Evolutionary conservation across 2,113 vertebrate genomes (phyloP), one percentile per base, ranked within the genome.

Genomic region (Cebus imitator): DNA sequence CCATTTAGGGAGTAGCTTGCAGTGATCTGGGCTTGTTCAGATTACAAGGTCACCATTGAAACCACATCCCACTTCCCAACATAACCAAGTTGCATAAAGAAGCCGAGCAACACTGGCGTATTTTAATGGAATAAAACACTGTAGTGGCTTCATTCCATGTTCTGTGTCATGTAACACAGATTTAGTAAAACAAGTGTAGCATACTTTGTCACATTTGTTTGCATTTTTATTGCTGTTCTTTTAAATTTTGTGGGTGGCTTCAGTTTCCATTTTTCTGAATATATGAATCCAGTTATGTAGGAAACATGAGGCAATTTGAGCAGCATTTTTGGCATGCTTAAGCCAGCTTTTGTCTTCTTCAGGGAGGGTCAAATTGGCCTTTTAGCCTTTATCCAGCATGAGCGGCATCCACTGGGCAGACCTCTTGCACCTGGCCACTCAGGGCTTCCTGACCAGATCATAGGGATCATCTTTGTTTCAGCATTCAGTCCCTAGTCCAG

Each of bases 21-120:
- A 7, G 7, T 1, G 2, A 43, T 35, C 0, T 14, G 1, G 40
- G 40, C 37, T 18, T 3, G 0, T 13, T 4, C 43, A 6, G 52
- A 6, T 9, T 0, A 1, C 5, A 12, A 10, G 11, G 21, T 8
- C 3, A 1, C 20, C 6, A 0, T 1, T 0, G 17, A 40, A 35
- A 48, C 37, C 75, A 40, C 35, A 1, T 0, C 0, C n/a, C 9
- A 6, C 12, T 8, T 52, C 45, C 52, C 61, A 27, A 27, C 30
- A 52, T 1, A 40, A 12, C 21, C 23, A 25, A 1, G 2, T 6
- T 37, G 3, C 32, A 5, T 1, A 4, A 27, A 11, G 27, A 5
- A 43, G 1, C 25, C 1, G 32, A 10, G 0, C 1, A 12, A 12
- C 0, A 0, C 12, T 16, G 3, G 18, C 10, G 32, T 9, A 2